A percentile compares a stretch with the other conserved stretches of the same genome.
These are phyloP conservation scores for Microctonus aethiopoides DNA, from an alignment of 2,888 invertebrate genomes.

Conservation along the genomic window DNA sequence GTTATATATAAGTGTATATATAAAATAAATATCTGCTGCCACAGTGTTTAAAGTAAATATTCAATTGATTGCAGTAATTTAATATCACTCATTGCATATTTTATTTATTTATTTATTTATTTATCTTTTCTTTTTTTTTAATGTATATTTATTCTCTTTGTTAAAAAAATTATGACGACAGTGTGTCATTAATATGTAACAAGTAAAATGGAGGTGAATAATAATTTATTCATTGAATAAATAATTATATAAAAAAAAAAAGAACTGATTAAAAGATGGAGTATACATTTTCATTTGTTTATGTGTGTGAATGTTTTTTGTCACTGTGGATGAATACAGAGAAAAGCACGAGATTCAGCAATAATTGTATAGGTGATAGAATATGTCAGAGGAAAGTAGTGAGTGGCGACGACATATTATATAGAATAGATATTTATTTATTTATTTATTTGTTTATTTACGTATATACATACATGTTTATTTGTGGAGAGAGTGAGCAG, in stretches of 20 bases:
- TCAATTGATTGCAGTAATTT: conserved; percentile 31
- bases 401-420: conserved; percentile 18
- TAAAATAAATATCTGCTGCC: background rate
- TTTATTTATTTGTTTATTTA: too few relatives aligned
- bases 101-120: background rate
- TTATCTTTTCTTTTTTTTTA: background rate
- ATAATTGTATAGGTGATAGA: background rate
- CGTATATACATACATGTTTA: background rate
- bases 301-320: background rate
- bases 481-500: conserved; percentile 49
- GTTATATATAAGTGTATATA: too few relatives aligned
- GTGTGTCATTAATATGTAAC: background rate
- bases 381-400: conserved; percentile 1
- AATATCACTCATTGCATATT: conserved; percentile 6
- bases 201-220: background rate
- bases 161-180: background rate
- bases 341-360: background rate
- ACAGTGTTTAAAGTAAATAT: conserved; percentile 12
- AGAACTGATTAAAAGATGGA: background rate
- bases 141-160: too few relatives aligned
- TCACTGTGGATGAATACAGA: background rate
- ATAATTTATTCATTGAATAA: background rate
- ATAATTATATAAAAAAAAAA: background rate
- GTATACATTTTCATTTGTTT: background rate
- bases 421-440: background rate